Base-by-base conservation (phyloP, 2,888 invertebrate species). In the Eupithecia subfuscata region DNA sequence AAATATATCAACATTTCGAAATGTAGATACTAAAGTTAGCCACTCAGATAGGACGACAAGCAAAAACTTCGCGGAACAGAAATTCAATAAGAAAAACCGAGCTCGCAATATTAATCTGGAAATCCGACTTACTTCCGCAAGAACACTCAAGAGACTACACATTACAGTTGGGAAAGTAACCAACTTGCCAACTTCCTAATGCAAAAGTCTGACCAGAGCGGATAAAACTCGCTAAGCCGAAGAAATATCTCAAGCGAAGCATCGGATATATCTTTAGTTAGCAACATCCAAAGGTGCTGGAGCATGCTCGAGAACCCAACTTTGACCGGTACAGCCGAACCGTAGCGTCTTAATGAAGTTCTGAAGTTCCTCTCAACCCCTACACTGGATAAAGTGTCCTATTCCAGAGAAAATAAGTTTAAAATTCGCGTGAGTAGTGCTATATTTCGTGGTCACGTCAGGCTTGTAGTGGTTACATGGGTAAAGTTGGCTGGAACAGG, bases 291-390 rank as follows among this genome's bases (percentile, higher is more conserved):
- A 86, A 87, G 89, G 89, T 89, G 87, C 88, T 89, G 86, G 84
- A 87, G 85, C 89, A 86, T 87, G 87, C 84, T 87, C 84, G 85
- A 89, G 87, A 85, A 86, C 84, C 87, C 82, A 91, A 91, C 87
- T 92, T 91, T 87, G 88, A 86, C 88, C 86, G 85, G 85, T 87
- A 86, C 89, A 89, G 83, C 85, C 88, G 88, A 91, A 90, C 90
- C 89, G 88, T 89, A 88, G 88, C 89, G 89, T 89, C 91, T 90
- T 93, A 92, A 93, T 93, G 91, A 93, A 93, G 87, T 92, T 92
- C 85, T 84, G 83, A 90, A 92, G 87, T 91, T 87, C 82, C 81
- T 68, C 79, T 78, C 73, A 69, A 78, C 83, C 81, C 79, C 81
- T 78, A 73, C 86, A 80, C 80, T 80, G 82, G 77, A 88, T 84